Evolutionary conservation across 2,113 vertebrate genomes (phyloP).

Genomic region (Aphelocoma coerulescens): DNA sequence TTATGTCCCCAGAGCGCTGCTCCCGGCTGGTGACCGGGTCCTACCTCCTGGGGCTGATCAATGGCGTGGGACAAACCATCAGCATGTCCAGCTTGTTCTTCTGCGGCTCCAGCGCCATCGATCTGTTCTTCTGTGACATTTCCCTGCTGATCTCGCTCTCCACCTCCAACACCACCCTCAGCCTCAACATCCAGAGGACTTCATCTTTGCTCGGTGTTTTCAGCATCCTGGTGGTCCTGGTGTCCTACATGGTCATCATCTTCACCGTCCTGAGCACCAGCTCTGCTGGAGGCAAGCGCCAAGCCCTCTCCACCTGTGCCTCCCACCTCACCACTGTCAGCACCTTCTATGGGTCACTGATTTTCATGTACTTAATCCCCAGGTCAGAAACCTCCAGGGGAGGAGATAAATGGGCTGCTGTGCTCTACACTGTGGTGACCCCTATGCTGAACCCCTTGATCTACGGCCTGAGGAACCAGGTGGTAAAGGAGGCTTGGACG

Average conservation of each 20-base stretch:
- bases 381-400: not conserved
- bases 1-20: not conserved
- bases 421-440: conserved; percentile 40
- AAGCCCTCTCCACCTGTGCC: conserved; percentile 46
- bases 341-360: not conserved
- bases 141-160: not conserved
- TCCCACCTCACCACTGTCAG: conserved; percentile 37
- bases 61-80: rapidly evolving
- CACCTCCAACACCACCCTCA: not conserved
- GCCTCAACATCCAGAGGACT: not conserved
- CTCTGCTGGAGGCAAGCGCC: not conserved
- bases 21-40: not conserved
- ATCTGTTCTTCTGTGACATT: conserved; percentile 38
- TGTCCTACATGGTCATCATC: conserved; percentile 38
- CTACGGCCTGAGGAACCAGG: conserved; percentile 59
- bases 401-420: conserved; percentile 9
- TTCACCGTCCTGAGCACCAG: conserved; percentile 25
- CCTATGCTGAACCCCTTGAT: conserved; percentile 58
- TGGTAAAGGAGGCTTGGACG: conserved; percentile 43
- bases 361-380: conserved; percentile 41
- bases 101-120: not conserved
- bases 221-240: conserved; percentile 1
- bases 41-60: not conserved
- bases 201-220: not conserved
- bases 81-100: not conserved